Conservation (phyloP, 1,140 invertebrate genomes). For the Apis laboriosa region DNA sequence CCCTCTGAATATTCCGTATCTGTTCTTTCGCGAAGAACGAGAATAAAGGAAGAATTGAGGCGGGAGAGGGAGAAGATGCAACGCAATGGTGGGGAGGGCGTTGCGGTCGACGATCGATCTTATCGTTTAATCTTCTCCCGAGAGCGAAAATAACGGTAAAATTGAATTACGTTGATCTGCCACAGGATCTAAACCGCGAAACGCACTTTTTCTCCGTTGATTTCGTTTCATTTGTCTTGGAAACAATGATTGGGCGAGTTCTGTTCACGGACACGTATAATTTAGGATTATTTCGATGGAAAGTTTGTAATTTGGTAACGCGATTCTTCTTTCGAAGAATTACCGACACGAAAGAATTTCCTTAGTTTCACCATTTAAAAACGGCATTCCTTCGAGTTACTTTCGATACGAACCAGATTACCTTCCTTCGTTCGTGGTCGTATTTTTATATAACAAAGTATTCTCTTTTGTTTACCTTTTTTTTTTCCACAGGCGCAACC, state of each 20-base stretch:
- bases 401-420: background rate
- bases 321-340: background rate
- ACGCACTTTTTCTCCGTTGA: slow-evolving; percentile 7
- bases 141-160: slow-evolving; percentile 19
- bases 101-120: slow-evolving; percentile 24
- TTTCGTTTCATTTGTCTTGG: background rate
- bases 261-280: background rate
- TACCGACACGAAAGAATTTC: background rate
- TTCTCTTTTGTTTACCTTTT: background rate
- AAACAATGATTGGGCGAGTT: background rate
- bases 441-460: no score
- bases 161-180: slow-evolving; percentile 41
- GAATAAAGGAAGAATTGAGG: background rate
- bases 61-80: background rate
- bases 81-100: background rate
- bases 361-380: background rate
- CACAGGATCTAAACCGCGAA: slow-evolving; percentile 21
- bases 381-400: background rate
- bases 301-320: background rate
- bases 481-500: slow-evolving; percentile 79
- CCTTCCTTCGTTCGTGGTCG: no score
- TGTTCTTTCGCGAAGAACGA: no score
- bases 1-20: no score
- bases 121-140: slow-evolving; percentile 15
- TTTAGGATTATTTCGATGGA: slow-evolving; percentile 6